A percentile compares a stretch with the other conserved stretches of the same genome.
Conservation (phyloP, 2,797 vertebrate genomes). For the Diglossa cyanea region DNA sequence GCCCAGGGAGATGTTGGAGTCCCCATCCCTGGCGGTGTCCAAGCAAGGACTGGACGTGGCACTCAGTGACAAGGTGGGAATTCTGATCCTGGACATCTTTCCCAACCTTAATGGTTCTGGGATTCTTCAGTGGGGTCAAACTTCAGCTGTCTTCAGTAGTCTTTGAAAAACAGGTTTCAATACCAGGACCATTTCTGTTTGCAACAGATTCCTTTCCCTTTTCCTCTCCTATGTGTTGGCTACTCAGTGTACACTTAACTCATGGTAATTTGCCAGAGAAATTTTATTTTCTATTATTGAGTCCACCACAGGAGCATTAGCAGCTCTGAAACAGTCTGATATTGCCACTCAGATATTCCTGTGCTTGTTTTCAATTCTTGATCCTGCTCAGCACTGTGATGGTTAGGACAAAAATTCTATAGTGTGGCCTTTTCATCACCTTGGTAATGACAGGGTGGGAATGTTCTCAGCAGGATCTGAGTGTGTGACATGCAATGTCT, state of each 20-base stretch:
- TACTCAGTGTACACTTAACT: background rate
- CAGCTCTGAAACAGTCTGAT: background rate
- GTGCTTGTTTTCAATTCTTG: background rate
- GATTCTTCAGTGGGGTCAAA: background rate
- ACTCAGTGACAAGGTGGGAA: background rate
- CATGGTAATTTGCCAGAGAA: background rate
- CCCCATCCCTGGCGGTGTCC: background rate
- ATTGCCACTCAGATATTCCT: background rate
- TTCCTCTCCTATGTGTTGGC: background rate
- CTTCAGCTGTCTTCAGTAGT: background rate
- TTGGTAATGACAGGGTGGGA: background rate
- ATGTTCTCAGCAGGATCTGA: background rate
- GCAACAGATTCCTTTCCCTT: background rate
- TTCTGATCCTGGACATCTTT: background rate
- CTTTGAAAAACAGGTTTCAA: background rate
- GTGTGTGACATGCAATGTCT: background rate
- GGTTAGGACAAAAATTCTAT: background rate
- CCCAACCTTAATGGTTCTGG: background rate
- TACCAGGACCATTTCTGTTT: background rate
- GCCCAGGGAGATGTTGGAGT: background rate
- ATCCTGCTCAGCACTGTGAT: background rate
- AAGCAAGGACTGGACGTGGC: fast-evolving
- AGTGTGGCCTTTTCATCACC: background rate
- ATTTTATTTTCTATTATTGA: background rate
- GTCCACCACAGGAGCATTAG: background rate